These are phyloP conservation scores for Python bivittatus DNA, from an alignment of 2,113 vertebrate species.

Conservation along the genomic window DNA sequence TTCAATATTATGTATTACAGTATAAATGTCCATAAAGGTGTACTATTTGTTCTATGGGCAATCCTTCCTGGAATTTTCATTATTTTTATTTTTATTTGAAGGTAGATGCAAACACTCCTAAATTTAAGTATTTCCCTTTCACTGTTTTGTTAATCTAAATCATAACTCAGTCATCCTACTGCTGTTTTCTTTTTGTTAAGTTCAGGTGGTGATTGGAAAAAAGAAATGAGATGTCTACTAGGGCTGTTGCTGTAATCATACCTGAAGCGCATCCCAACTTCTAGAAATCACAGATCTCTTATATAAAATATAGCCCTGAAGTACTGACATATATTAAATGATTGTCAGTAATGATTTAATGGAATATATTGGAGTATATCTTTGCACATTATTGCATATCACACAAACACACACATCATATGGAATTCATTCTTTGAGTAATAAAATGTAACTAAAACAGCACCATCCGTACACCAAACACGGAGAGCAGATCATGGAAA, in stretches of 20 bases:
- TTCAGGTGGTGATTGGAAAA: neutral
- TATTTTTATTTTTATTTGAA: neutral
- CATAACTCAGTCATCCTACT: neutral
- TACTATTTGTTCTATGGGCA: neutral
- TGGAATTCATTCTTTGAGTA: neutral
- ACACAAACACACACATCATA: neutral
- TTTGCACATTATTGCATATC: neutral
- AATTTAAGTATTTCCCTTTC: neutral
- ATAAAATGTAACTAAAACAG: neutral
- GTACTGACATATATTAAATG: neutral
- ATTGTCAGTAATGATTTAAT: neutral
- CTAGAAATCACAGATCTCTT: neutral
- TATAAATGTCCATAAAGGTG: neutral
- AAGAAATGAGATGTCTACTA: neutral
- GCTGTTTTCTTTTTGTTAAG: neutral
- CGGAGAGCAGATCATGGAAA: neutral
- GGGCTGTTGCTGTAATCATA: neutral
- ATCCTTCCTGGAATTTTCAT: neutral
- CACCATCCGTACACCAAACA: neutral
- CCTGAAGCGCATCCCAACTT: neutral
- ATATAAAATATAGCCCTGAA: neutral
- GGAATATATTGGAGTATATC: neutral
- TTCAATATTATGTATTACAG: neutral
- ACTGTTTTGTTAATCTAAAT: neutral
- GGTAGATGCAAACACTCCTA: neutral